Evolutionary conservation across 2,113 vertebrate species (phyloP).

Genomic region (Oreotragus oreotragus): DNA sequence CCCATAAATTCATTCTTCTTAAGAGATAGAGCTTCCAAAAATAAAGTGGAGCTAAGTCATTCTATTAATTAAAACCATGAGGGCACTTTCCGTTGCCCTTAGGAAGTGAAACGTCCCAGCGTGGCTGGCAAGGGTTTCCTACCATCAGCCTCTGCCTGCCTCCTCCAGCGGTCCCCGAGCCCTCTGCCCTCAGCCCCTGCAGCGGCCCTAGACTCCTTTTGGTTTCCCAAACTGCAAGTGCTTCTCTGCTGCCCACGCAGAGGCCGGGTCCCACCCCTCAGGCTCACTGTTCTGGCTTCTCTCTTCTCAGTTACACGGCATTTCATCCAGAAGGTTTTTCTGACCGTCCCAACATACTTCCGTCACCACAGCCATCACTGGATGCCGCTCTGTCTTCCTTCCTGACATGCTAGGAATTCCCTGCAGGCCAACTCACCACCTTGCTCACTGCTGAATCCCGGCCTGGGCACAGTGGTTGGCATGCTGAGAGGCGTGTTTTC

Average conservation of each 20-base stretch:
- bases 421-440: rapidly evolving
- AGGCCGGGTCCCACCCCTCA: rapidly evolving
- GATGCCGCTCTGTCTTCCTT: too few species aligned
- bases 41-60: background rate
- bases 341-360: background rate
- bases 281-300: background rate
- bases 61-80: background rate
- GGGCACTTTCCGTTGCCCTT: background rate
- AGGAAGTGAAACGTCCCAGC: background rate
- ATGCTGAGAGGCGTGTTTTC: background rate
- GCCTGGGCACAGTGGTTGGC: background rate
- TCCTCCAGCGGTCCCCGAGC: background rate
- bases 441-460: background rate
- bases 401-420: background rate
- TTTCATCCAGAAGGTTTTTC: background rate
- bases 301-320: background rate
- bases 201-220: background rate
- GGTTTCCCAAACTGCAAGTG: background rate
- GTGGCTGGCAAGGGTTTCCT: background rate
- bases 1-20: background rate
- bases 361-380: rapidly evolving
- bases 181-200: background rate
- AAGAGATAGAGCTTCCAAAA: background rate
- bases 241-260: background rate
- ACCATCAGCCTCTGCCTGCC: background rate